Evolutionary conservation across 2,113 vertebrate species (phyloP).

Genomic region (Chamaetylas fuelleborni): DNA sequence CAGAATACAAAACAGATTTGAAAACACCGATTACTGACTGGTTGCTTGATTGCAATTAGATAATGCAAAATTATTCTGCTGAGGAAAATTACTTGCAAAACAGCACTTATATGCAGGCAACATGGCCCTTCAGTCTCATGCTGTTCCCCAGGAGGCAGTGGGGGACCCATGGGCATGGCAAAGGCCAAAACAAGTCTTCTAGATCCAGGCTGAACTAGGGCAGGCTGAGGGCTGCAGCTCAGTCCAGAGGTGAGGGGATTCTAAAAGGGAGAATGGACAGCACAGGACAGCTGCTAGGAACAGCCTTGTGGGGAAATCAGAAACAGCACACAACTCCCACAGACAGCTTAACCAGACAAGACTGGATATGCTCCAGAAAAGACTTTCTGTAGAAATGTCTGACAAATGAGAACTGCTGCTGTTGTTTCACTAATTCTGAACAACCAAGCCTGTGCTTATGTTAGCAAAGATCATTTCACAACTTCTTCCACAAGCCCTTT

Average conservation of each 20-base stretch:
- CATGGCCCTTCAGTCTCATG: background rate
- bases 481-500: background rate
- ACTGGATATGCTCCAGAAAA: background rate
- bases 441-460: background rate
- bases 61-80: background rate
- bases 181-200: background rate
- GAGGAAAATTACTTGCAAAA: background rate
- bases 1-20: background rate
- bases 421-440: background rate
- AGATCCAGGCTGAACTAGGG: background rate
- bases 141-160: background rate
- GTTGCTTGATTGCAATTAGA: background rate
- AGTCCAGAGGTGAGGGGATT: background rate
- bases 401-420: background rate
- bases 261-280: background rate
- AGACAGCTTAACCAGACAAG: background rate
- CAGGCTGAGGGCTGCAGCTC: background rate
- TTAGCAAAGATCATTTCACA: background rate
- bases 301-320: background rate
- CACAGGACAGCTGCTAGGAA: background rate
- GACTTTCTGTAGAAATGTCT: background rate
- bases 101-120: accelerated
- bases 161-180: accelerated
- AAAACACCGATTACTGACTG: background rate
- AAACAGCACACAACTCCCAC: background rate